Evolutionary conservation across 1,140 invertebrate species (phyloP), one percentile per base, ranked within the genome.

Genomic region (Drosophila pachea): DNA sequence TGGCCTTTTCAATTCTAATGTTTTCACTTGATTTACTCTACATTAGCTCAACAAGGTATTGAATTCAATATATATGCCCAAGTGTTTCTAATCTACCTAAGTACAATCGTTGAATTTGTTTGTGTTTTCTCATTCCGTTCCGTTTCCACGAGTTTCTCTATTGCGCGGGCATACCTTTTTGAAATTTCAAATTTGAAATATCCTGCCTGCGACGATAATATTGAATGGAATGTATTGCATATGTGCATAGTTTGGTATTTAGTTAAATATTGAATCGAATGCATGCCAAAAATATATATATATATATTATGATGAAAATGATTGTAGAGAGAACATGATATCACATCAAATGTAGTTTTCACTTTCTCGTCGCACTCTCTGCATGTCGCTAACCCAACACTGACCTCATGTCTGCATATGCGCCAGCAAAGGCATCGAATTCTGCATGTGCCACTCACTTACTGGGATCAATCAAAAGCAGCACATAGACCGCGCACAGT

Each of bases 11-110:
- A 86, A 83, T 90, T 89, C 83, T 89, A 87, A 88, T 90, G 87
- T 90, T 90, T 89, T 89, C 87, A 86, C 81, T 90, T 89, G 86
- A 89, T 88, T 89, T 89, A 88, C 88, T 90, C 87, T 89, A 89
- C 89, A 89, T 89, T 84, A 87, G 73, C 77, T 87, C 81, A 82
- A 89, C 81, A 86, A 86, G 81, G 81, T 86, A 86, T 71, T 77
- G 82, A 84, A 72, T 73, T 72, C 67, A 55, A 75, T 70, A 78
- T 65, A 68, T 73, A 22, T 22, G 22, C 61, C 67, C 72, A 76
- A 68, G 59, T 62, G 69, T 82, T 74, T 75, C 74, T 65, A 68
- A 12, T 71, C 63, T 66, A 74, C 69, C 70, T 72, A 76, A 69
- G 54, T 73, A 64, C 50, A 68, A 55, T 54, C 40, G 77, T 86